phyloP scores from a whole-genome alignment of 2,888 invertebrate species.

The Hydroisotoma schaefferi region DNA sequence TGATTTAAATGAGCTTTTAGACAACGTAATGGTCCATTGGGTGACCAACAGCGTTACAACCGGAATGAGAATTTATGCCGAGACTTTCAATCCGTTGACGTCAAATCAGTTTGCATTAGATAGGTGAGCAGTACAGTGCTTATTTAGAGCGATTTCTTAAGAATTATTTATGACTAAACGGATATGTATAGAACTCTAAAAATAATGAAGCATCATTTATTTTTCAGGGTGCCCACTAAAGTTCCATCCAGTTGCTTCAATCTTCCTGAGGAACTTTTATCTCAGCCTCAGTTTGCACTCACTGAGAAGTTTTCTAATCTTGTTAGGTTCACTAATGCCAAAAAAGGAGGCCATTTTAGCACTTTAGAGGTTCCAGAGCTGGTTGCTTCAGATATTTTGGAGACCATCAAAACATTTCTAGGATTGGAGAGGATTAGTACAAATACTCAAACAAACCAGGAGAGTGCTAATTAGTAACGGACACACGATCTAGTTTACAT shows the following conservation, averaged over 20 bases:
- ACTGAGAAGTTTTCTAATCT: slow-evolving; percentile 63
- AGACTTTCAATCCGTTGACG: slow-evolving; percentile 47
- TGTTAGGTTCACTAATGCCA: slow-evolving; percentile 63
- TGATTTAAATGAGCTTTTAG: slow-evolving; percentile 63
- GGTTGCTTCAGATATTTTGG: slow-evolving; percentile 67
- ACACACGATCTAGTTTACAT: no score
- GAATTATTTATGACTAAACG: background rate
- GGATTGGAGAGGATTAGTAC: no score
- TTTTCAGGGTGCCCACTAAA: slow-evolving; percentile 62
- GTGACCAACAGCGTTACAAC: slow-evolving; percentile 54
- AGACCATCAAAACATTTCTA: no score
- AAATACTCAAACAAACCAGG: no score
- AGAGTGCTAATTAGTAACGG: no score
- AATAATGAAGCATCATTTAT: background rate
- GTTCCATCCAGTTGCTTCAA: slow-evolving; percentile 72
- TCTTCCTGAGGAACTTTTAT: slow-evolving; percentile 67
- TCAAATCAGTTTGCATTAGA: slow-evolving; percentile 25
- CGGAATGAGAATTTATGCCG: slow-evolving; percentile 55
- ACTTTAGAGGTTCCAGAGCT: slow-evolving; percentile 73
- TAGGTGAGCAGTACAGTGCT: slow-evolving; percentile 4
- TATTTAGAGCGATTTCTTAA: background rate
- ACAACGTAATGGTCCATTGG: slow-evolving; percentile 60
- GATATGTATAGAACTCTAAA: background rate
- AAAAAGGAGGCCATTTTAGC: slow-evolving; percentile 79
- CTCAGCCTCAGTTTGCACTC: slow-evolving; percentile 61